Percentiles rank a stretch among this genome's conserved stretches.
phyloP scores from a whole-genome alignment of 2,888 invertebrate genomes.

The Saturnia japonica region DNA sequence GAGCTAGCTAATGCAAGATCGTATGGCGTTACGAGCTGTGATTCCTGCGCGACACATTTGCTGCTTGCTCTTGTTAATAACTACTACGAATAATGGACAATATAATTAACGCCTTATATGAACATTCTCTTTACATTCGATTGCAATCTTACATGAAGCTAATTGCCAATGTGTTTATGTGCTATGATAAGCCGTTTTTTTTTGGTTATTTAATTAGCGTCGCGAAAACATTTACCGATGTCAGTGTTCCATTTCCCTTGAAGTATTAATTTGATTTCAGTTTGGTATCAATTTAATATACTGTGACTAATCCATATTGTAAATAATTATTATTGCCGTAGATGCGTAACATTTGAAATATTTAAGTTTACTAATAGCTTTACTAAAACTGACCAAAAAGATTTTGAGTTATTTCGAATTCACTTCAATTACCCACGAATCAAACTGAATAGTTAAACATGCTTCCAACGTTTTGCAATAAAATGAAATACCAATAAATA shows the following conservation, averaged over 20 bases:
- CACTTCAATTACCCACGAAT: too few relatives aligned
- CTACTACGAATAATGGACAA: neutral
- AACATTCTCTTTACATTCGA: neutral
- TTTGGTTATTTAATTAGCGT: neutral
- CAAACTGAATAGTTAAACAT: too few relatives aligned
- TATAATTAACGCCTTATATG: neutral
- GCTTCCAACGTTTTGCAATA: too few relatives aligned
- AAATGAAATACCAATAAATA: too few relatives aligned
- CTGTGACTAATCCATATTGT: neutral
- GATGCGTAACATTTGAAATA: too few relatives aligned
- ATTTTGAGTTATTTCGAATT: too few relatives aligned
- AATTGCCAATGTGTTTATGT: neutral
- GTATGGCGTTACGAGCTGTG: neutral
- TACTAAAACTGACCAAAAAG: too few relatives aligned
- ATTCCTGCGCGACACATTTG: neutral
- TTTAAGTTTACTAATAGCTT: too few relatives aligned
- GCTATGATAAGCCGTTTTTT: neutral
- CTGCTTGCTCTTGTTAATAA: neutral
- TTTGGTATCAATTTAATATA: neutral
- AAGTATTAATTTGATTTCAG: neutral
- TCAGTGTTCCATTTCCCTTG: neutral
- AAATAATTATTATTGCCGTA: neutral
- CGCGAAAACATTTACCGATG: neutral
- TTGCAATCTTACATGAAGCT: neutral
- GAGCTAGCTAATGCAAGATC: slow-evolving; percentile 3